Evolutionary conservation across 2,113 vertebrate species (phyloP).

Genomic region (Pelusios castaneus): DNA sequence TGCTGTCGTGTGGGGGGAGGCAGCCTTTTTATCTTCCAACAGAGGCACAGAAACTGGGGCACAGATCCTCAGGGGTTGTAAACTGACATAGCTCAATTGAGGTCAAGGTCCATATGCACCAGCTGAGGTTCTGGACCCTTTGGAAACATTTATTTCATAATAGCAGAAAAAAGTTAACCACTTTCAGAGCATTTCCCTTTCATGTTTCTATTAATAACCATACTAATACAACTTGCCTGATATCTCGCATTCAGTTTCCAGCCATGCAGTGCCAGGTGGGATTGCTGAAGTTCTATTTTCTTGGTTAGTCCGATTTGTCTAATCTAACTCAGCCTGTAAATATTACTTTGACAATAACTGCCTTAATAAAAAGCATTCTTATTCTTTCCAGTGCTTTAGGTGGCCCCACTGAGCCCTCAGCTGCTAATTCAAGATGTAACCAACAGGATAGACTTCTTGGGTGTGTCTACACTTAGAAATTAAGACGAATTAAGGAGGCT

Average conservation of each 20-base stretch:
- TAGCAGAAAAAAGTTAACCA: not conserved
- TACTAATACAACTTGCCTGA: not conserved
- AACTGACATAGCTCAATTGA: not conserved
- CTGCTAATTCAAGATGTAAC: not conserved
- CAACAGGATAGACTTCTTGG: not conserved
- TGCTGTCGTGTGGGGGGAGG: not conserved
- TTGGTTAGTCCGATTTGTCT: too few relatives aligned
- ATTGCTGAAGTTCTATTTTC: too few relatives aligned
- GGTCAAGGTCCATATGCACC: not conserved
- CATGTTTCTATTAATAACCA: not conserved
- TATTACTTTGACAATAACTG: not conserved
- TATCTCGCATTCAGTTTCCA: not conserved
- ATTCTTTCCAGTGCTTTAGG: not conserved
- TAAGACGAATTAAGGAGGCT: too few relatives aligned
- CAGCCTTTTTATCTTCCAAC: rapidly evolving
- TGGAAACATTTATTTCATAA: not conserved
- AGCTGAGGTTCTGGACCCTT: not conserved
- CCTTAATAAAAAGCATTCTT: not conserved
- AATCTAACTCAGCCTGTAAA: too few relatives aligned
- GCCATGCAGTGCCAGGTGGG: not conserved
- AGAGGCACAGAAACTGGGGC: not conserved
- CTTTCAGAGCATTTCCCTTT: not conserved
- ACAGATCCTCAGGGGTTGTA: not conserved
- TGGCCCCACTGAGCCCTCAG: not conserved
- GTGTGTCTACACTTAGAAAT: too few relatives aligned